phyloP scores from a whole-genome alignment of 2,113 vertebrate species.

The Etheostoma spectabile region DNA sequence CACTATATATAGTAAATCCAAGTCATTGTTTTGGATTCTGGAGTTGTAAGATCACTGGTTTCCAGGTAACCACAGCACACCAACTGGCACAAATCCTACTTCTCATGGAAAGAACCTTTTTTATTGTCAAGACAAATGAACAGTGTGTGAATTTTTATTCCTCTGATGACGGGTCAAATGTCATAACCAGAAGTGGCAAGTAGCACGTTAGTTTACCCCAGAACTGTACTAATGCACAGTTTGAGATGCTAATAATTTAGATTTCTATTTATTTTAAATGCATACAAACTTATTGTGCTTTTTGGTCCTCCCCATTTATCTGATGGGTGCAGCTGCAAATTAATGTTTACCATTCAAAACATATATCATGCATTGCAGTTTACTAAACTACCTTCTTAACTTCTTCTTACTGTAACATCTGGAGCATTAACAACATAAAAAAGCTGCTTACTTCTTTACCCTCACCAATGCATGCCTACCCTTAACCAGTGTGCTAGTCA shows the following conservation, averaged over 20 bases:
- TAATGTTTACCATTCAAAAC: not conserved
- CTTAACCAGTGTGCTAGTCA: not conserved
- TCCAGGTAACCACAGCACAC: slow-evolving; percentile 2
- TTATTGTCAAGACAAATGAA: not conserved
- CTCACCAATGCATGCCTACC: not conserved
- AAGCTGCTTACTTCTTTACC: not conserved
- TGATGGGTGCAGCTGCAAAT: not conserved
- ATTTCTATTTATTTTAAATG: not conserved
- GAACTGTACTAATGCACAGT: not conserved
- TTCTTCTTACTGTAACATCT: not conserved
- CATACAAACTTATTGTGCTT: not conserved
- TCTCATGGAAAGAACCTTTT: slow-evolving; percentile 31
- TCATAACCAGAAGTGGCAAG: not conserved
- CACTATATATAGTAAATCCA: not conserved
- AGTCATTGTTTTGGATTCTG: slow-evolving; percentile 26
- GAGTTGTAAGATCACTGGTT: not conserved
- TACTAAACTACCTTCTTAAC: not conserved
- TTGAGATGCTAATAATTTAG: not conserved
- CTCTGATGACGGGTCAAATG: not conserved
- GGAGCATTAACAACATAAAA: not conserved
- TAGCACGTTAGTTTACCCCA: not conserved
- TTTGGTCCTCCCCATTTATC: not conserved
- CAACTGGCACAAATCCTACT: slow-evolving; percentile 11
- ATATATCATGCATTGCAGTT: not conserved
- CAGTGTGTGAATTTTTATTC: slow-evolving; percentile 2